phyloP scores from a whole-genome alignment of 1,140 invertebrate species.

The Zelostemma sp. region DNA sequence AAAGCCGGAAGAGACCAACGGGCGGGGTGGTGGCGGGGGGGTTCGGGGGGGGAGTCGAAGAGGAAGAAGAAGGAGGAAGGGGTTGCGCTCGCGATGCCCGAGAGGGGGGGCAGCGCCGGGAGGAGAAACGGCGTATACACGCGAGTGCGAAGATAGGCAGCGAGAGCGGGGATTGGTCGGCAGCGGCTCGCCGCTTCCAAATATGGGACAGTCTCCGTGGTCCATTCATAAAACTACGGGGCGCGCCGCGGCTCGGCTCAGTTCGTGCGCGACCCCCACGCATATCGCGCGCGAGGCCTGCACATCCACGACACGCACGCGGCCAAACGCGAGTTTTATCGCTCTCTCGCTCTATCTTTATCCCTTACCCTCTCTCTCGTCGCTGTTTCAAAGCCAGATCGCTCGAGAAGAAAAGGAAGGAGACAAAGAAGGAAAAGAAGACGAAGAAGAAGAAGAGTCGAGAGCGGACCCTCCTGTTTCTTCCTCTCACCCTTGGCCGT shows the following conservation, averaged over 20 bases:
- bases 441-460: no score
- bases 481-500: no score
- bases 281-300: slow-evolving; percentile 61
- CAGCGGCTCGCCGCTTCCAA: slow-evolving; percentile 69
- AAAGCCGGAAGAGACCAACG: no score
- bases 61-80: slow-evolving; percentile 21
- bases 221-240: slow-evolving; percentile 78
- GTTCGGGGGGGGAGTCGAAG: not conserved
- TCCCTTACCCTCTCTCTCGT: no score
- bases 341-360: no score
- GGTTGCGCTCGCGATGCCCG: no score
- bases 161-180: slow-evolving; percentile 69
- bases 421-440: no score
- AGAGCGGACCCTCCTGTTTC: no score
- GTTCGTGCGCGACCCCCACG: slow-evolving; percentile 70
- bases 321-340: slow-evolving; percentile 11
- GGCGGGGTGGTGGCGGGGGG: no score
- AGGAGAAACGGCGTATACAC: slow-evolving; percentile 54
- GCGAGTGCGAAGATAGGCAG: slow-evolving; percentile 58
- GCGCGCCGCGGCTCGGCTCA: slow-evolving; percentile 67
- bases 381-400: no score
- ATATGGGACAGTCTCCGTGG: slow-evolving; percentile 72
- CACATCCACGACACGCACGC: slow-evolving; percentile 48
- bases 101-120: slow-evolving; percentile 37
- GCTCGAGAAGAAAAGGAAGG: slow-evolving; percentile 30